Percentiles rank a stretch among this genome's conserved stretches.
These are phyloP conservation scores for Agapornis canus DNA, from an alignment of 2,797 vertebrate genomes.

Conservation along the genomic window DNA sequence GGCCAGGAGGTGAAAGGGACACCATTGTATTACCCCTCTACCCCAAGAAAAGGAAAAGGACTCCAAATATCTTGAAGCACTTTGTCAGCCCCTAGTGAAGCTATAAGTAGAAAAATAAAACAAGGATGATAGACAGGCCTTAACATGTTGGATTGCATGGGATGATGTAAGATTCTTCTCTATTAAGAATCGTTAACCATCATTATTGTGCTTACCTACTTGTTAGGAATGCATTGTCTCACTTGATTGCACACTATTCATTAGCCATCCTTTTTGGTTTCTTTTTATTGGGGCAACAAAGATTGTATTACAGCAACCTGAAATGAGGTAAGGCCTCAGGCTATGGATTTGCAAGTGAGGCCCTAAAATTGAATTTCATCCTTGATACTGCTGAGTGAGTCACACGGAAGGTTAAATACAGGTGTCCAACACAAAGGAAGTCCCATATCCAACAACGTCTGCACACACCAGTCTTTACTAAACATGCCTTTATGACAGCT, in stretches of 20 bases:
- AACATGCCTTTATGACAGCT: not conserved
- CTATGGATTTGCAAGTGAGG: not conserved
- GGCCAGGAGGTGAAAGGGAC: not conserved
- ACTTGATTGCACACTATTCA: not conserved
- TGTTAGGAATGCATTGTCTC: not conserved
- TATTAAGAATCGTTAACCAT: not conserved
- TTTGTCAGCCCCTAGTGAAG: not conserved
- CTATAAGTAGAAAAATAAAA: not conserved
- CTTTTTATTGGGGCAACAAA: not conserved
- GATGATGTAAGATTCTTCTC: not conserved
- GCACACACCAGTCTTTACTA: not conserved
- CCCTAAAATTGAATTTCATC: not conserved
- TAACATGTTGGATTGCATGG: not conserved
- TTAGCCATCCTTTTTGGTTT: not conserved
- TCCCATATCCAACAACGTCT: accelerated
- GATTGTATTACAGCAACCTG: not conserved
- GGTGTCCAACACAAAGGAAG: not conserved
- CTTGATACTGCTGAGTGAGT: not conserved
- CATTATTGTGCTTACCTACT: not conserved
- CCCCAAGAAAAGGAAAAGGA: not conserved
- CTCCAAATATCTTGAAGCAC: not conserved
- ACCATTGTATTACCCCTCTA: not conserved
- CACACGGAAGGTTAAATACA: not conserved
- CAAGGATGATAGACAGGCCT: not conserved
- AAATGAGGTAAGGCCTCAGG: not conserved